Conservation (phyloP, 2,113 vertebrate species). For the Fulica atra region DNA sequence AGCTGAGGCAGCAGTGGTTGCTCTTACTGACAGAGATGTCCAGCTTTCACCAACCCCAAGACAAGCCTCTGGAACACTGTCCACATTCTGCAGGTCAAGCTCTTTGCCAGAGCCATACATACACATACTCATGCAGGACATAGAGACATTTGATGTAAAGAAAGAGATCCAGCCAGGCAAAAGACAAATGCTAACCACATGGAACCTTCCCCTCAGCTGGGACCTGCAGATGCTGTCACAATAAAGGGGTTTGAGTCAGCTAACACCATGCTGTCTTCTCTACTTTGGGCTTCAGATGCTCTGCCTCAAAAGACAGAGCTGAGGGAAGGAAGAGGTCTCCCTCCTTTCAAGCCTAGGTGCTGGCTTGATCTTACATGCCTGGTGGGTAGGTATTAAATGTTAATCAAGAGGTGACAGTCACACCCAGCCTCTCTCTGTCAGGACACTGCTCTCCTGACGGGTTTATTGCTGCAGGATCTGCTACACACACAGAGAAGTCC, state of each 20-base stretch:
- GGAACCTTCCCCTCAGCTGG: not conserved
- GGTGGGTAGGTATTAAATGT: not conserved
- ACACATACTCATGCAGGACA: not conserved
- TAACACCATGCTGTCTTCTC: not conserved
- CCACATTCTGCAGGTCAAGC: not conserved
- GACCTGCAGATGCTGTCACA: not conserved
- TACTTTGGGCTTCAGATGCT: not conserved
- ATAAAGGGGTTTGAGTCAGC: not conserved
- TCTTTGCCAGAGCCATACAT: not conserved
- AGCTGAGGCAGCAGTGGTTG: not conserved
- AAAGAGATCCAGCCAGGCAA: not conserved
- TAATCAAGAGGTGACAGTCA: not conserved
- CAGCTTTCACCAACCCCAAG: not conserved
- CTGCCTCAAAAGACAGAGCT: not conserved
- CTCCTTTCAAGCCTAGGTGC: not conserved
- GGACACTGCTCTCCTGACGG: not conserved
- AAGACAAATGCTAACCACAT: not conserved
- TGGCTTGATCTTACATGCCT: not conserved
- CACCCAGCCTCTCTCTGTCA: not conserved
- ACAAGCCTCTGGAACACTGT: not conserved
- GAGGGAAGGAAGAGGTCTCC: not conserved
- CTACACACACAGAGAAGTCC: not conserved
- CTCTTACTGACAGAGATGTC: not conserved
- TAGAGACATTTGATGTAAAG: not conserved
- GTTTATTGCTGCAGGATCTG: not conserved